Evolutionary conservation across 2,888 invertebrate genomes (phyloP), one percentile per base, ranked within the genome.

Genomic region (Drosophila algonquin): DNA sequence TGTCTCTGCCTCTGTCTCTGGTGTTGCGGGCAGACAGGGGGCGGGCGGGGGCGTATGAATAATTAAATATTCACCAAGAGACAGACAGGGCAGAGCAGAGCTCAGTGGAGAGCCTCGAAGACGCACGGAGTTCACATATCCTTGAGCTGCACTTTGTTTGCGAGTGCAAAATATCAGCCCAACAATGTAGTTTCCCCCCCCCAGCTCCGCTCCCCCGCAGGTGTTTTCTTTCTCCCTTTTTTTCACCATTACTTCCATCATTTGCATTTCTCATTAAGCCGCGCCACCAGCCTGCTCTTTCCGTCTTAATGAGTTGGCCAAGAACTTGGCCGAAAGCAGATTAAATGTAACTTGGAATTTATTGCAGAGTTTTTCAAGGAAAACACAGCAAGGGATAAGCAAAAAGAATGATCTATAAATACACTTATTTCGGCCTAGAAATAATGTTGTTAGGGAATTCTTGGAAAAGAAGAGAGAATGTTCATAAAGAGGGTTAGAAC

Each of bases 131-230:
- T 47, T 64, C 67, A 63, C 61, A 73, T 69, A 68, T 74, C 56
- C 80, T 74, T 76, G 62, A 76, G 75, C 77, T 56, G 68, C 82
- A 81, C 88, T 87, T 87, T 83, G 81, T 87, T 81, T 81, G 56
- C 72, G 63, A 55, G 46, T 21, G 14, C 44, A 72, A 35, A 69
- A 80, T 77, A 76, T 73, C 40, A 40, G 61, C 74, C 68, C 76
- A 80, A 81, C 74, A 47, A 63, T 63, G 32, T 74, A 80, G 81
- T 85, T 77, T 80, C 73, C 80, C 76, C 76, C 76, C 21, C 21
- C 21, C 77, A 74, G 81, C 77, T 73, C 72, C 21, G 21, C 21
- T 21, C 2, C 21, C 21, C 5, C 48, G 24, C 24, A 2, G 10
- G 16, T 73, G 56, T 18, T 32, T 56, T 48, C 48, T 24, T 21